A percentile compares a stretch with the other conserved stretches of the same genome.
Evolutionary conservation across 2,888 invertebrate genomes (phyloP).

Genomic region (Nomada fabriciana): DNA sequence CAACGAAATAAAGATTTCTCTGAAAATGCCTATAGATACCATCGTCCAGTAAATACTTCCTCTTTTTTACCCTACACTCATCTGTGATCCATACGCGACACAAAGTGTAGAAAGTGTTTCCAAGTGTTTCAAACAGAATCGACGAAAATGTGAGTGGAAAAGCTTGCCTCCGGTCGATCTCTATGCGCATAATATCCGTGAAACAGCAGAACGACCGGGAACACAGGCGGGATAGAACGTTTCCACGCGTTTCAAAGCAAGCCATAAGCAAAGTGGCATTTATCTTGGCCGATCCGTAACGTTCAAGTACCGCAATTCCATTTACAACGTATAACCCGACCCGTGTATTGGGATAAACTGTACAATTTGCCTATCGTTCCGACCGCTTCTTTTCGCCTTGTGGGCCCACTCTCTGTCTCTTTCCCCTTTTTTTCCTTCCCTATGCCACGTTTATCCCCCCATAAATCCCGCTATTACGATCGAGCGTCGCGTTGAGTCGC

Average conservation of each 20-base stretch:
- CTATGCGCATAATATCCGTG: slow-evolving; percentile 22
- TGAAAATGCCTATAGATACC: too few species aligned
- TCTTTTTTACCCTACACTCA: too few species aligned
- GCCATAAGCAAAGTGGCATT: slow-evolving; percentile 21
- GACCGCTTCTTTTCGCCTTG: slow-evolving; percentile 25
- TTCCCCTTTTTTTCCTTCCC: background rate
- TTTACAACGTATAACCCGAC: slow-evolving; percentile 31
- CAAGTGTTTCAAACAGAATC: background rate
- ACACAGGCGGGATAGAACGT: background rate
- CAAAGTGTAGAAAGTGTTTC: background rate
- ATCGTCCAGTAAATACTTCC: too few species aligned
- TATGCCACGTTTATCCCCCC: slow-evolving; percentile 36
- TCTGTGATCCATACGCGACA: too few species aligned
- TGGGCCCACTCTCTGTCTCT: background rate
- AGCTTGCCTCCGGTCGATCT: slow-evolving; percentile 17
- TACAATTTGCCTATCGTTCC: slow-evolving; percentile 47
- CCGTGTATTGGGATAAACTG: slow-evolving; percentile 36
- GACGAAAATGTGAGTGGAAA: background rate
- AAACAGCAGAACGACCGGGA: slow-evolving; percentile 10
- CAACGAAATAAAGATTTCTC: too few species aligned
- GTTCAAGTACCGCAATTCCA: slow-evolving; percentile 51
- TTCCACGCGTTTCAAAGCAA: slow-evolving; percentile 6
- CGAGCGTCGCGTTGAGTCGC: slow-evolving; percentile 22
- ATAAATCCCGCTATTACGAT: slow-evolving; percentile 53
- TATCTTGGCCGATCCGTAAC: slow-evolving; percentile 24